Conservation (phyloP, 2,113 vertebrate species). For the Stegastes partitus region DNA sequence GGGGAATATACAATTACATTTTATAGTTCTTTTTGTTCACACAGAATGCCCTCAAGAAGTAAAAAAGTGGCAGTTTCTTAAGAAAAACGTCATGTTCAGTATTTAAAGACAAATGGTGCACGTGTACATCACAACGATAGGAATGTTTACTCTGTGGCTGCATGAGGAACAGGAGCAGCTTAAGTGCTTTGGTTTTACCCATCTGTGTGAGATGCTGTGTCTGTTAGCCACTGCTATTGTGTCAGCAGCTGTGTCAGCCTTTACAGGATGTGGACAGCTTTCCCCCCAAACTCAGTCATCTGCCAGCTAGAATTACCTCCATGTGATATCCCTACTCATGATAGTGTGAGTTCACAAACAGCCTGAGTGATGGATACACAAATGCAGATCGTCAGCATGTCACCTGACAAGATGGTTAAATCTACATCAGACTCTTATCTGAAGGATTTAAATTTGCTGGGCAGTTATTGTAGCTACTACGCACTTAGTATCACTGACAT, state of each 20-base stretch:
- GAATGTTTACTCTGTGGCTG: neutral
- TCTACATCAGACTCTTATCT: neutral
- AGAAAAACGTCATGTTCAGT: neutral
- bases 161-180: neutral
- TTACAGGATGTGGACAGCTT: slow-evolving; percentile 2
- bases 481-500: slow-evolving; percentile 9
- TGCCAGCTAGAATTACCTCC: slow-evolving; percentile 35
- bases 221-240: slow-evolving; percentile 7
- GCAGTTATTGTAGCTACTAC: slow-evolving; percentile 36
- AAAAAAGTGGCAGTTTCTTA: too few species aligned
- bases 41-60: neutral
- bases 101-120: too few species aligned
- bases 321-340: neutral
- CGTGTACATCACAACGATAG: neutral
- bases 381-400: slow-evolving; percentile 32
- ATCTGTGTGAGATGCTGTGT: neutral
- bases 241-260: neutral
- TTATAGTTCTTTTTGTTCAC: neutral
- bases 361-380: slow-evolving; percentile 30
- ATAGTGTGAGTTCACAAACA: slow-evolving; percentile 34
- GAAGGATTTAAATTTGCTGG: slow-evolving; percentile 51
- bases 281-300: slow-evolving; percentile 20
- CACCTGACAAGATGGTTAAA: slow-evolving; percentile 39
- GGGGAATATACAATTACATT: neutral
- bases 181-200: neutral